Evolutionary conservation across 37 sponge, comb jelly and placozoan genomes (phyloP), one percentile per base, ranked within the genome.

Genomic region (Axinella damicornis): DNA sequence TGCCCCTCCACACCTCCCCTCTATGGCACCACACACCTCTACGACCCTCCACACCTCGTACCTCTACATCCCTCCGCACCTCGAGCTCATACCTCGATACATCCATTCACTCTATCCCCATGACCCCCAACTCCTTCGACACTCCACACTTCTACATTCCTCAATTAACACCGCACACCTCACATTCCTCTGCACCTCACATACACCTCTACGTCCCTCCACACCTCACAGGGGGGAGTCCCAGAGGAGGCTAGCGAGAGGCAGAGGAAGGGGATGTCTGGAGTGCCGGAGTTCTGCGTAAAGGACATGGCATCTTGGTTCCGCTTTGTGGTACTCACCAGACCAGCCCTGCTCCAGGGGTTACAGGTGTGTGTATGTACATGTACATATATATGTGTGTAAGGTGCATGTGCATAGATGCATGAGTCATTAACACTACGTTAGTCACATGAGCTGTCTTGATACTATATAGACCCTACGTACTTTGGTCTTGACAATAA

Each of bases 241-340:
- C 4, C 6, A 12, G 46, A 46, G 46, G 46, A 46, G 9, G 9
- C 9, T 4, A 4, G 9, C 9, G 46, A 46, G 46, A 46, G 64
- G 21, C 87, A 87, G 58, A 9, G 64, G 11, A 74, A 59, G 33
- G 35, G 74, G 35, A 34, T 85, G 40, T 35, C 85, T 28, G 37
- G 34, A 27, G 65, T 88, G 39, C 86, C 82, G 13, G 89, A 86
- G 87, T 68, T 67, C 69, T 74, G 71, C 41, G 69, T 95, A 54
- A 95, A 91, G 74, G 96, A 91, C 85, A 89, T 89, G 92, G 83
- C 77, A 18, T 38, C 24, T 11, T 95, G 96, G 96, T 89, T 95
- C 57, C 32, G 68, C 33, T 92, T 95, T 53, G 62, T 95, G 32
- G 83, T 81, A 1, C 40, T 53, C 0, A 84, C 54, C 39, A 57